Conservation (phyloP, 2,113 vertebrate species). For the Colinus virginianus region DNA sequence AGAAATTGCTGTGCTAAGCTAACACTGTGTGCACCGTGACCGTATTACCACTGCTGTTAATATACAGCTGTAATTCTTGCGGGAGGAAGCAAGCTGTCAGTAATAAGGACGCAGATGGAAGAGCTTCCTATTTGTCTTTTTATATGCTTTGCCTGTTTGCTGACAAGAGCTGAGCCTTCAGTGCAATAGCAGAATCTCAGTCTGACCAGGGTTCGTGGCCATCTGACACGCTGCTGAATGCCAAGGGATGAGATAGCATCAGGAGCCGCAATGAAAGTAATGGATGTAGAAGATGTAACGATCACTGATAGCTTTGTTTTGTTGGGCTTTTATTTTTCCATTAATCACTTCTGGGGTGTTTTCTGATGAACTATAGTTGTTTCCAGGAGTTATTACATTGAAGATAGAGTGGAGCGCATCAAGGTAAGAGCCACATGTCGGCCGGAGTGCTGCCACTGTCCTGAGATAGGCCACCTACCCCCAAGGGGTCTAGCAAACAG, state of each 20-base stretch:
- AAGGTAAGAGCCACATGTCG: not conserved
- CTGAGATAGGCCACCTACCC: too few relatives aligned
- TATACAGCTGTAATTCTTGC: rapidly evolving
- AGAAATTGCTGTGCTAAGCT: not conserved
- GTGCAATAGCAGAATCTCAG: not conserved
- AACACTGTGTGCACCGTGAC: rapidly evolving
- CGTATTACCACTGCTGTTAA: not conserved
- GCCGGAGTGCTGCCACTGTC: not conserved
- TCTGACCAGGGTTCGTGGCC: rapidly evolving
- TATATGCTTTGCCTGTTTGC: not conserved
- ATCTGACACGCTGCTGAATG: not conserved
- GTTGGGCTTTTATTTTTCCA: not conserved
- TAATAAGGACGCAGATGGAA: not conserved
- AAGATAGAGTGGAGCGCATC: not conserved
- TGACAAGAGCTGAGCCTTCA: not conserved
- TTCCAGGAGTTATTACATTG: not conserved
- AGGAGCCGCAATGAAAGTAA: not conserved
- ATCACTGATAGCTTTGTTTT: not conserved
- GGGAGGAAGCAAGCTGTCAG: not conserved
- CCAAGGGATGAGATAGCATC: not conserved
- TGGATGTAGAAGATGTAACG: not conserved
- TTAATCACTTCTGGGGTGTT: not conserved
- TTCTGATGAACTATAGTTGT: too few relatives aligned
- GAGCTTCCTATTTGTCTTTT: not conserved
- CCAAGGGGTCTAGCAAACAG: too few relatives aligned